These are phyloP conservation scores for Epizoanthus illoricatus DNA, from an alignment of 92 coral and sea anemone species.

Conservation along the genomic window DNA sequence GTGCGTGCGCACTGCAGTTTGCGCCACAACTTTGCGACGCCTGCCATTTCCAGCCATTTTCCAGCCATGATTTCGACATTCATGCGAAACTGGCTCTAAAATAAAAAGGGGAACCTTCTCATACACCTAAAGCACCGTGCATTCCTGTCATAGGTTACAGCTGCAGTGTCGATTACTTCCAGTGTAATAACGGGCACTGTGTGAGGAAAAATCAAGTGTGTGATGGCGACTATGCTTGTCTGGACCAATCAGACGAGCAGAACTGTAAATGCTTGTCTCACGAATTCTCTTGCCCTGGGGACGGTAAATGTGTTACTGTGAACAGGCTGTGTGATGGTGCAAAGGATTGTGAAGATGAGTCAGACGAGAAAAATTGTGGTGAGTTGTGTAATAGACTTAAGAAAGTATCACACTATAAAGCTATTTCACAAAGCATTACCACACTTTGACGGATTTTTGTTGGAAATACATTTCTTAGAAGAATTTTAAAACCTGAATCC, in stretches of 20 bases:
- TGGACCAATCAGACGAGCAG: constrained; percentile 68
- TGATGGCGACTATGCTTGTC: constrained; percentile 68
- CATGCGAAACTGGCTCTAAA: no score
- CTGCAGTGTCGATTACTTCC: constrained; percentile 53
- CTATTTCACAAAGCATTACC: no score
- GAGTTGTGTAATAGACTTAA: constrained; percentile 4
- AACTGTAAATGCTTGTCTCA: constrained; percentile 58
- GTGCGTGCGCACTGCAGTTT: no score
- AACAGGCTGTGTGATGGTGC: constrained; percentile 53
- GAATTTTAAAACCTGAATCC: no score
- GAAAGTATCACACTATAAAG: no score
- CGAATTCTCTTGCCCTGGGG: constrained; percentile 54
- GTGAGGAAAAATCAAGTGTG: constrained; percentile 55
- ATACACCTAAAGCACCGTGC: no score
- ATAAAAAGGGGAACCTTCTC: no score
- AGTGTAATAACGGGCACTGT: constrained; percentile 67
- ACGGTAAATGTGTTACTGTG: constrained; percentile 53
- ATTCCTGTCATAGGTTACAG: constrained; percentile 45
- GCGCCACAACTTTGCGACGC: no score
- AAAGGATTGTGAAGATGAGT: constrained; percentile 60
- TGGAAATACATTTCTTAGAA: no score
- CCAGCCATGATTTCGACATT: no score
- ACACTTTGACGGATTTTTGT: no score
- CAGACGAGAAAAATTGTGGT: constrained; percentile 77
- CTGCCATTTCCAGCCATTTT: no score